Evolutionary conservation across 2,797 vertebrate species (phyloP), one percentile per base, ranked within the genome.

Genomic region (Ispidina lecontei): DNA sequence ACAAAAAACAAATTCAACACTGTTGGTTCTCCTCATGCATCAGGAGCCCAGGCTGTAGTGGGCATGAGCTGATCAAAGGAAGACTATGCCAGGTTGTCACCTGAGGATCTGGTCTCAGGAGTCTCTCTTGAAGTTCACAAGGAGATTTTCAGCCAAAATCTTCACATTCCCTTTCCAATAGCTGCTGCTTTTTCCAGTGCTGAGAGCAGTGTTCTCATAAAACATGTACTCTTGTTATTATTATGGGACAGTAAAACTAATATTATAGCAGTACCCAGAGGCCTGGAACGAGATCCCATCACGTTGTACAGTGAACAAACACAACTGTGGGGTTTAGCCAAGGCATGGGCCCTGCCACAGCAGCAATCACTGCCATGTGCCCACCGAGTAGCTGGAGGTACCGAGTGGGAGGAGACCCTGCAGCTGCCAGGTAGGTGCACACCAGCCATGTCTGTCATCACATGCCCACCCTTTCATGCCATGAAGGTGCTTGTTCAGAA

Each of bases 341-440:
- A 68, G 64, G 41, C 1, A 0, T 23, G 15, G 14, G 26, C 14
- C n/a, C 49, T 49, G 56, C 41, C 4, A 1, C 0, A 1, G 59
- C 49, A 89, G 51, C 51, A 60, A 16, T 43, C 58, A 18, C 21
- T 10, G 4, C 33, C 4, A 5, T 0, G 3, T 62, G 43, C 29
- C 70, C 10, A 1, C 26, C 62, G 60, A 37, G 35, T 21, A 77
- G 21, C 23, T 60, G 54, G 16, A 63, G 23, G 29, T 12, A 63
- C 6, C 2, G 3, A 79, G 68, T 11, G 4, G 28, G 21, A 87
- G 19, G 6, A 68, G 28, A 70, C 4, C 10, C 51, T 0, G 0
- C 1, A 4, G n/a, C 31, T 84, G 33, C 22, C 18, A 25, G 14
- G 17, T 12, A 23, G 14, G 14, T 19, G 33, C 4, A 2, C 29